These are phyloP conservation scores for Hyperopisus bebe DNA, from an alignment of 2,113 vertebrate species.

Conservation along the genomic window DNA sequence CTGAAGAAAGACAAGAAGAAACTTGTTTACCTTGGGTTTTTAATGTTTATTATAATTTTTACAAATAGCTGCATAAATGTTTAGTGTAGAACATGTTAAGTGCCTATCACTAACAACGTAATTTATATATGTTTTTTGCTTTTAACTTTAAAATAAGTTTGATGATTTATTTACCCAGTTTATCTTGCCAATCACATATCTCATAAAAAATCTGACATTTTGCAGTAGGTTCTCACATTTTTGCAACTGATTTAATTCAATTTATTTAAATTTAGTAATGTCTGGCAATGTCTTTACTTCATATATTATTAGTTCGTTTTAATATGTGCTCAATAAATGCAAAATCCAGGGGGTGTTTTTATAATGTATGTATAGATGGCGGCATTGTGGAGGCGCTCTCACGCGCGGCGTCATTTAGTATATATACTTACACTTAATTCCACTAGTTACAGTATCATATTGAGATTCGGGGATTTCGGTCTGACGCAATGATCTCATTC, in stretches of 20 bases:
- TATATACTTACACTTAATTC: not conserved
- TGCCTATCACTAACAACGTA: not conserved
- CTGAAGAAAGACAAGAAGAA: not conserved
- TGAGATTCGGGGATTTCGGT: slow-evolving; percentile 10
- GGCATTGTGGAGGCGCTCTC: not conserved
- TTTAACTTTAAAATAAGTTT: not conserved
- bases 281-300: not conserved
- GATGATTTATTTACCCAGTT: not conserved
- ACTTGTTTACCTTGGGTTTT: not conserved
- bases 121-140: not conserved
- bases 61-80: not conserved
- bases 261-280: not conserved
- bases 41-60: not conserved
- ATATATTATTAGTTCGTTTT: not conserved
- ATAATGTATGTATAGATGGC: not conserved
- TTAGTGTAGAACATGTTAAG: not conserved
- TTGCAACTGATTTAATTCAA: not conserved
- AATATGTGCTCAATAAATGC: not conserved
- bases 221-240: not conserved
- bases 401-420: not conserved
- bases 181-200: not conserved
- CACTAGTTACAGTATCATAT: not conserved
- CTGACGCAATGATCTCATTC: slow-evolving; percentile 44
- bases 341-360: not conserved
- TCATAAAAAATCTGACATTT: not conserved